These are phyloP conservation scores for Panorpa germanica DNA, from an alignment of 2,888 invertebrate species.

Conservation along the genomic window DNA sequence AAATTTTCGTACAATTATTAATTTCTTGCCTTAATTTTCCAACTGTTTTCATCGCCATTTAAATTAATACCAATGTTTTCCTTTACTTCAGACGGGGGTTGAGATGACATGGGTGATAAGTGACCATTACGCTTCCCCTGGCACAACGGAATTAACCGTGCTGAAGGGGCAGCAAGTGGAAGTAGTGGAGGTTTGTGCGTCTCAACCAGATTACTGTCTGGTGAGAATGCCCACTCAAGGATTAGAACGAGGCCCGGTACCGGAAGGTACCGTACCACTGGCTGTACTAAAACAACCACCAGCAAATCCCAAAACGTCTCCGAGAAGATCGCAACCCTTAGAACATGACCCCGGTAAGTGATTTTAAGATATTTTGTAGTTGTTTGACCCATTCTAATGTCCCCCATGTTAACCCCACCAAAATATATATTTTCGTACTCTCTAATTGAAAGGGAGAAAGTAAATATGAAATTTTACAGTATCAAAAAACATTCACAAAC, in stretches of 20 bases:
- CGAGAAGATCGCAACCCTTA: too few species aligned
- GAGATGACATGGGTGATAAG: slow-evolving; percentile 86
- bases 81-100: slow-evolving; percentile 42
- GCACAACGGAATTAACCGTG: slow-evolving; percentile 65
- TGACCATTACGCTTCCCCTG: slow-evolving; percentile 59
- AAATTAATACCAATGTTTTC: too few species aligned
- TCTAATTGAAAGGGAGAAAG: too few species aligned
- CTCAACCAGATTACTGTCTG: slow-evolving; percentile 49
- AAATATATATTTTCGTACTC: too few species aligned
- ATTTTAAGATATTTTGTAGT: too few species aligned
- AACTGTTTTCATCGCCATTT: too few species aligned
- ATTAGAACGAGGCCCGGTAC: slow-evolving; percentile 32
- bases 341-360: too few species aligned
- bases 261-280: slow-evolving; percentile 66
- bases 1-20: slow-evolving; percentile 4
- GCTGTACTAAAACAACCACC: slow-evolving; percentile 62
- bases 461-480: too few species aligned
- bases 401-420: too few species aligned
- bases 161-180: slow-evolving; percentile 88
- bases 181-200: slow-evolving; percentile 58
- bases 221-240: slow-evolving; percentile 38
- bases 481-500: too few species aligned
- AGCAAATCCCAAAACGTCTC: too few species aligned
- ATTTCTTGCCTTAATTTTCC: neutral
- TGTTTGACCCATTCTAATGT: too few species aligned